A percentile compares a stretch with the other conserved stretches of the same genome.
phyloP scores from a whole-genome alignment of 2,797 vertebrate genomes.

The Gymnothorax reevesii region DNA sequence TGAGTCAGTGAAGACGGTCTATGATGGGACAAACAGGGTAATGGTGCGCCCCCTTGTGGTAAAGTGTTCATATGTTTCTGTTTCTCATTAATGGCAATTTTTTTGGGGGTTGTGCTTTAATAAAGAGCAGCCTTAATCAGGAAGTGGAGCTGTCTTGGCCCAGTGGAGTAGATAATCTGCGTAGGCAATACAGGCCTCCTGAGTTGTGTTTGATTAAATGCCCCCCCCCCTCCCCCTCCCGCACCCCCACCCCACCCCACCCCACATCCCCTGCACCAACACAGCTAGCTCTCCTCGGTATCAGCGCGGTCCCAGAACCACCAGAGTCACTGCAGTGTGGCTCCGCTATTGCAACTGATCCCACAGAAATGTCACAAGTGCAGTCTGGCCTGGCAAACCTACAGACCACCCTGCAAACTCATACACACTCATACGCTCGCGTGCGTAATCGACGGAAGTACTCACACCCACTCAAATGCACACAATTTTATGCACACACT shows the following conservation, averaged over 20 bases:
- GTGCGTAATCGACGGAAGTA: too few species aligned
- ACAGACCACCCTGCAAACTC: neutral
- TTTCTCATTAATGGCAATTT: slow-evolving; percentile 21
- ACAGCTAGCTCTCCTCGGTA: neutral
- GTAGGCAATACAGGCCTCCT: slow-evolving; percentile 11
- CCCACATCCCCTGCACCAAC: neutral
- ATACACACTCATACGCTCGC: neutral
- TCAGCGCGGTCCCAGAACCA: neutral
- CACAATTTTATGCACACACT: neutral
- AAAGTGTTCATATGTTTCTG: neutral
- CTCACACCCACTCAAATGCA: neutral
- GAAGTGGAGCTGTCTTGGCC: slow-evolving; percentile 17
- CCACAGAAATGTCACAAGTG: slow-evolving; percentile 8
- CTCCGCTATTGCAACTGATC: slow-evolving; percentile 3
- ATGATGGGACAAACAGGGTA: too few species aligned
- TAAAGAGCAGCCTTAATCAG: slow-evolving; percentile 23
- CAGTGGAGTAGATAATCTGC: slow-evolving; percentile 28
- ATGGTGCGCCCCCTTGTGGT: neutral
- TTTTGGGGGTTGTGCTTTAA: slow-evolving; percentile 20
- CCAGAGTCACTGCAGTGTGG: neutral
- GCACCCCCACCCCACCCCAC: neutral
- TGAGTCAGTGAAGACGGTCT: too few species aligned
- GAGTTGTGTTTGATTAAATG: slow-evolving; percentile 29
- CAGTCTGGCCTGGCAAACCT: neutral
- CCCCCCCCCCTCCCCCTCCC: neutral